Conservation (phyloP, 1,140 invertebrate species). For the Lethrus apterus region DNA sequence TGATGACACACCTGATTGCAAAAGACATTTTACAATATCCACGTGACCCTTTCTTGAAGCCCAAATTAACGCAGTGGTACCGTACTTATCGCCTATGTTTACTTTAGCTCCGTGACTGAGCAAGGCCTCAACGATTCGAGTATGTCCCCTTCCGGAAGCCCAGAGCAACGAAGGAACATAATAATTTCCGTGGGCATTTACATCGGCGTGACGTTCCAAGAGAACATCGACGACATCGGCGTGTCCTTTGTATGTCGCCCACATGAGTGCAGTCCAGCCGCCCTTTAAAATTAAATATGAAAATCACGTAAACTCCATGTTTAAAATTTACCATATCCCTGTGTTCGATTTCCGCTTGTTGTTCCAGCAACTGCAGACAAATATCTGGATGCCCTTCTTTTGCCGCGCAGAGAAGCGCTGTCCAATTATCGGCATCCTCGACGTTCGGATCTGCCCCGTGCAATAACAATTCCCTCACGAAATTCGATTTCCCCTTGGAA, state of each 20-base stretch:
- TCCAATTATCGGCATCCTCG: constrained; percentile 93
- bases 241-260: constrained; percentile 92
- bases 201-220: constrained; percentile 83
- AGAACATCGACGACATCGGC: constrained; percentile 71
- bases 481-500: constrained; percentile 67
- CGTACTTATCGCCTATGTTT: constrained; percentile 92
- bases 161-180: constrained; percentile 90
- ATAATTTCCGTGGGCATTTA: constrained; percentile 93
- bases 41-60: constrained; percentile 83
- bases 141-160: constrained; percentile 86
- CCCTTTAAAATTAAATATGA: constrained; percentile 71
- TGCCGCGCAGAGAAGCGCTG: constrained; percentile 79
- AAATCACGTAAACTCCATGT: too few relatives aligned
- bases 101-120: constrained; percentile 82
- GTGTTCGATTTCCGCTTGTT: constrained; percentile 82
- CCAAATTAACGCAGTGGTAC: constrained; percentile 94
- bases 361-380: constrained; percentile 75
- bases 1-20: constrained; percentile 59
- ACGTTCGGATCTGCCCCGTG: constrained; percentile 83
- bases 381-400: constrained; percentile 83
- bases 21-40: constrained; percentile 75
- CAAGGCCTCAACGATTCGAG: constrained; percentile 75
- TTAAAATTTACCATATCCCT: constrained; percentile 73
- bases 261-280: constrained; percentile 95
- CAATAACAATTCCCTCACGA: constrained; percentile 75